Conservation (phyloP, 2,888 invertebrate species). For the Temnothorax unifasciatus region DNA sequence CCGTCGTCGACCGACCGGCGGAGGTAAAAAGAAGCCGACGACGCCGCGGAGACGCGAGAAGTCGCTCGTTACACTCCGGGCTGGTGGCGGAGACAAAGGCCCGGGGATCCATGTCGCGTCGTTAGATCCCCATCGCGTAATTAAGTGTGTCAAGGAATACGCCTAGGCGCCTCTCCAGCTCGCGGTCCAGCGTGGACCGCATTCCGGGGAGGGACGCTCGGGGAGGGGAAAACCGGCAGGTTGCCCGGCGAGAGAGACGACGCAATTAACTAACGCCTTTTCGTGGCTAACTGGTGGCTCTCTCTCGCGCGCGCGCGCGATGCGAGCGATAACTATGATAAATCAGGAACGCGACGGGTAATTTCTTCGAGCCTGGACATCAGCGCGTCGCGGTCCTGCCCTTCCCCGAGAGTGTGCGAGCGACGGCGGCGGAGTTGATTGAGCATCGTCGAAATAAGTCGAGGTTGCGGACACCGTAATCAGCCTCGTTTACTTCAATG, state of each 20-base stretch:
- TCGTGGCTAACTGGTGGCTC: neutral
- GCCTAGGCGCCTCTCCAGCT: conserved; percentile 50
- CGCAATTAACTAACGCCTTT: conserved; percentile 40
- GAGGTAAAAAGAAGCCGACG: conserved; percentile 9
- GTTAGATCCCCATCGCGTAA: conserved; percentile 57
- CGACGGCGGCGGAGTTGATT: conserved; percentile 10
- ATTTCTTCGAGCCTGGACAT: neutral
- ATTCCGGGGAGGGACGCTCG: conserved; percentile 42
- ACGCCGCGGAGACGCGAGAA: conserved; percentile 61
- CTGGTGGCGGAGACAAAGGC: neutral
- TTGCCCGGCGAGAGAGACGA: neutral
- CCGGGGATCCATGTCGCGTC: neutral
- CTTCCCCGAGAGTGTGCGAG: neutral
- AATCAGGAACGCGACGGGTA: neutral
- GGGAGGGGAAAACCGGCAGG: conserved; percentile 27
- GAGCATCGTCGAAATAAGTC: conserved; percentile 23
- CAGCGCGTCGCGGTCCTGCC: neutral
- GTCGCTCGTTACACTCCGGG: conserved; percentile 19
- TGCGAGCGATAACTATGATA: conserved; percentile 3
- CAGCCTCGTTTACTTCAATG: conserved; percentile 40
- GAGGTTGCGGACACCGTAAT: conserved; percentile 28
- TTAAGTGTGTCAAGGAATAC: conserved; percentile 68
- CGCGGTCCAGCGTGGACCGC: conserved; percentile 27
- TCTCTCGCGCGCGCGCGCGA: neutral
- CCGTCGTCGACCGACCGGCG: conserved; percentile 9